These are phyloP conservation scores for Aphelinus certus DNA, from an alignment of 1,140 invertebrate species.

Conservation along the genomic window DNA sequence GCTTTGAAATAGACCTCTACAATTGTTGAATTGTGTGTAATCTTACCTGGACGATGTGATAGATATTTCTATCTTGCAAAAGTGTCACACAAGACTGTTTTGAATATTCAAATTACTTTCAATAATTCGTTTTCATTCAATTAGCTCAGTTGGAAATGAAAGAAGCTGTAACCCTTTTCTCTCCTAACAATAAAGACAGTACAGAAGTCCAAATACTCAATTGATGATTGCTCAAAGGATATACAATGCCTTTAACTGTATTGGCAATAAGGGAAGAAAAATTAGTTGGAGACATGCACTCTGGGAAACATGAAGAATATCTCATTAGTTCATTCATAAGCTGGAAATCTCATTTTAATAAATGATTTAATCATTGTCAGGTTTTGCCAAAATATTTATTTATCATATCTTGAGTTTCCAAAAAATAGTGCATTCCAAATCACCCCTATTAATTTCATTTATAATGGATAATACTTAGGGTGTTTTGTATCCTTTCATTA, in stretches of 20 bases:
- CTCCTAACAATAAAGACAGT: no score
- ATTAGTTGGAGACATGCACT: background rate
- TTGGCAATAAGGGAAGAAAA: background rate
- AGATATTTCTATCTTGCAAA: slow-evolving; percentile 6
- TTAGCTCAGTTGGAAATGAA: background rate
- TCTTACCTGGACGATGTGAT: slow-evolving; percentile 4
- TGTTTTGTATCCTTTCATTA: slow-evolving; percentile 11
- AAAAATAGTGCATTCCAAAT: no score
- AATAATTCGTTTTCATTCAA: background rate
- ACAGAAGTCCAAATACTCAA: no score
- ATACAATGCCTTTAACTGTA: slow-evolving; percentile 15
- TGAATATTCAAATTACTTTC: background rate
- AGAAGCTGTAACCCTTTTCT: no score
- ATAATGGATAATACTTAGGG: background rate
- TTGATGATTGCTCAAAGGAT: background rate
- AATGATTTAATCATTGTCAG: no score
- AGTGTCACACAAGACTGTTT: slow-evolving; percentile 14
- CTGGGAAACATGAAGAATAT: slow-evolving; percentile 5
- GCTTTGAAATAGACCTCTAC: slow-evolving; percentile 15
- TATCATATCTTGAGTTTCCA: no score
- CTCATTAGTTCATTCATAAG: background rate
- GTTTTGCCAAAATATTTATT: no score
- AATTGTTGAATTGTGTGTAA: slow-evolving; percentile 9
- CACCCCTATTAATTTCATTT: no score
- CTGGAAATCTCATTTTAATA: background rate